Evolutionary conservation across 2,797 vertebrate genomes (phyloP).

Genomic region (Spheniscus humboldti): DNA sequence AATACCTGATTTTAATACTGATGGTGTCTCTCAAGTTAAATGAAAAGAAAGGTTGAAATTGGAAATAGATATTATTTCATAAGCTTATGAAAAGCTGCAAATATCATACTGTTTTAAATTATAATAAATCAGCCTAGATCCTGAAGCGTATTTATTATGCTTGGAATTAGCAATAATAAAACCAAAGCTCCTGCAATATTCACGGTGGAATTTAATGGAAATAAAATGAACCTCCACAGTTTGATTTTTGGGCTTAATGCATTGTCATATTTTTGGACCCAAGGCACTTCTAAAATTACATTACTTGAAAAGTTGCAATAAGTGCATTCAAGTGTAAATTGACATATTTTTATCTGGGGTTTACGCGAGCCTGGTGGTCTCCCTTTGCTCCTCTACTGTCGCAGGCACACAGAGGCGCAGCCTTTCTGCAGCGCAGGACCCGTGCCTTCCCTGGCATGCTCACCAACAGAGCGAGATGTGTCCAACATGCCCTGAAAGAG

Average conservation of each 20-base stretch:
- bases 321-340: slow-evolving; percentile 45
- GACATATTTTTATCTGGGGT: slow-evolving; percentile 47
- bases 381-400: not conserved
- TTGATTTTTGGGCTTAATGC: slow-evolving; percentile 37
- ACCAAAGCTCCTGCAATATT: slow-evolving; percentile 54
- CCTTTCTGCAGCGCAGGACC: not conserved
- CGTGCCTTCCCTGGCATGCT: not conserved
- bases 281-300: not conserved
- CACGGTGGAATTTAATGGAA: slow-evolving; percentile 56
- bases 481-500: not conserved
- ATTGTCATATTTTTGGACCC: slow-evolving; percentile 55
- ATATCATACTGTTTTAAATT: slow-evolving; percentile 67
- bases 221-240: slow-evolving; percentile 60
- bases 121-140: slow-evolving; percentile 73
- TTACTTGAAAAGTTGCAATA: slow-evolving; percentile 35
- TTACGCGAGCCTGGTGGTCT: not conserved
- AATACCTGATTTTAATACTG: not conserved
- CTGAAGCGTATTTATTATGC: slow-evolving; percentile 71
- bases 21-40: not conserved
- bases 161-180: slow-evolving; percentile 77
- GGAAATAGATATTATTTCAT: not conserved
- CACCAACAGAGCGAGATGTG: not conserved
- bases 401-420: not conserved
- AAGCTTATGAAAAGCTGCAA: slow-evolving; percentile 58
- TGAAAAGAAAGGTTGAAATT: slow-evolving; percentile 14